Evolutionary conservation across 2,888 invertebrate species (phyloP), one percentile per base, ranked within the genome.

Genomic region (Drosophila maculinotata): DNA sequence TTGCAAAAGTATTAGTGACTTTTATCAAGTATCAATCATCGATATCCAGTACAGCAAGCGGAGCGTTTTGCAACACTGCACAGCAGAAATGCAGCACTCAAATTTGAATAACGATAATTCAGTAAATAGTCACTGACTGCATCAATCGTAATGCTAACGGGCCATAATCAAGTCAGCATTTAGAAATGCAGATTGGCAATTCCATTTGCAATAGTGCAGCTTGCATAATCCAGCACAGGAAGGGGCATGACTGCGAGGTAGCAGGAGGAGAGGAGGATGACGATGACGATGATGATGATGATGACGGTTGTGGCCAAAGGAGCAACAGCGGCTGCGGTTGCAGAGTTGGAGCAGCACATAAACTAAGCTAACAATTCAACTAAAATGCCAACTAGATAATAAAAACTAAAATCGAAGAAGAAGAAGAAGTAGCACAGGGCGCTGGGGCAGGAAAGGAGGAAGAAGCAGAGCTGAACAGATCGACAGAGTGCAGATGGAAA

Each of bases 341-440:
- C 47, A 20, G 36, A 17, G 36, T 15, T 25, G 53, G 53, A 20
- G 36, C 54, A 54, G 75, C 69, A 60, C 71, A 71, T 71, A 74
- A 75, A 74, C 68, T 57, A 75, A 68, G 72, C 77, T 77, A 79
- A 80, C 84, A 82, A 87, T 87, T 84, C 85, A 87, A 84, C 85
- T 87, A 72, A 85, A 85, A 85, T 85, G 84, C 84, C 84, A 85
- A 78, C 85, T 73, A 82, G 87, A 85, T 84, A 85, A 87, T 84
- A 84, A 86, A 86, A 73, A 70, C 59, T 64, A 67, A 83, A 79
- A 77, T 69, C 75, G 69, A 75, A 59, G 63, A 58, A 56, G 75
- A 58, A 67, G 69, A 1, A 41, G 45, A 14, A 57, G 56, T n/a
- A 28, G 69, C 62, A 63, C 51, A 63, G 64, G 60, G 42, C 70